phyloP scores from a whole-genome alignment of 2,888 invertebrate species.

The Papilio elwesi region DNA sequence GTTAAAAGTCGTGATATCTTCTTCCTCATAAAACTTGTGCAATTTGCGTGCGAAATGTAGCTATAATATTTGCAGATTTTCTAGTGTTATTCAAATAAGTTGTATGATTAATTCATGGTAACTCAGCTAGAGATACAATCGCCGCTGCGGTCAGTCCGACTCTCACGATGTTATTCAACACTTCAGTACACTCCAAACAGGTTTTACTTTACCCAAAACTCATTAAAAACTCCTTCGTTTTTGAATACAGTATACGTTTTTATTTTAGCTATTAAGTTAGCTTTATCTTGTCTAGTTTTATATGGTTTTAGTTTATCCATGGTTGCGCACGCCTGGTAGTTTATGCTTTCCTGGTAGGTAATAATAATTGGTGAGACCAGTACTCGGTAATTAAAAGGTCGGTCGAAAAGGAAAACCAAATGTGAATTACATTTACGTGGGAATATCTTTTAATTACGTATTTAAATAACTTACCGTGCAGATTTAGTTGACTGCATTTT shows the following conservation, averaged over 20 bases:
- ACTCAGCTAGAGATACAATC: slow-evolving; percentile 28
- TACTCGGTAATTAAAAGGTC: slow-evolving; percentile 1
- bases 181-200: slow-evolving; percentile 52
- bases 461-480: neutral
- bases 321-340: slow-evolving; percentile 31
- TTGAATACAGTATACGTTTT: slow-evolving; percentile 33
- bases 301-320: slow-evolving; percentile 12
- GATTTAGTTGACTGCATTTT: neutral
- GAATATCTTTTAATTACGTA: slow-evolving; percentile 2
- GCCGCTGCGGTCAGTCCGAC: slow-evolving; percentile 49
- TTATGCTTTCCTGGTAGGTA: slow-evolving; percentile 21
- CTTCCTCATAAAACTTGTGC: neutral
- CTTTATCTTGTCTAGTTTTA: slow-evolving; percentile 26
- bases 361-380: slow-evolving; percentile 9
- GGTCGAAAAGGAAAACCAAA: neutral
- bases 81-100: neutral
- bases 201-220: slow-evolving; percentile 54
- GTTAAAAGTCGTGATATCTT: neutral
- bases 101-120: slow-evolving; percentile 7
- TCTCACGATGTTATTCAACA: slow-evolving; percentile 56
- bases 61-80: neutral
- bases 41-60: neutral
- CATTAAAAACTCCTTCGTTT: slow-evolving; percentile 49
- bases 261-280: slow-evolving; percentile 35
- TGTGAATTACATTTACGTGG: neutral